Evolutionary conservation across 2,888 invertebrate species (phyloP).

Genomic region (Apocheima hispidaria): DNA sequence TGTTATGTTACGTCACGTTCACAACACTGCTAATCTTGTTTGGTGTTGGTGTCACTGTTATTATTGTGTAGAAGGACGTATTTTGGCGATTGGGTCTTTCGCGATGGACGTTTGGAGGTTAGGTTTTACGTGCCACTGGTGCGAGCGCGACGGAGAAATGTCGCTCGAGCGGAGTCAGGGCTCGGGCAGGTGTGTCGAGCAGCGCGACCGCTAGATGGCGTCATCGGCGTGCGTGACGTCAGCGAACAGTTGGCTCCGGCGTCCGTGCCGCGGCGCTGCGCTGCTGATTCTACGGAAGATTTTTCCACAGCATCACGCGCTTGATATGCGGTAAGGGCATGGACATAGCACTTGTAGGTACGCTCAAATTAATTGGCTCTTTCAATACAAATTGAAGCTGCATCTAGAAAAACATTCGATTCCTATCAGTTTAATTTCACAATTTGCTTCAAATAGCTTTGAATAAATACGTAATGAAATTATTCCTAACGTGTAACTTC

Average conservation of each 20-base stretch:
- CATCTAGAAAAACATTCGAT: neutral
- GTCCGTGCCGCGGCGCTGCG: conserved; percentile 81
- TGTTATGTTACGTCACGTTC: conserved; percentile 61
- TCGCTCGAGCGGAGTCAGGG: conserved; percentile 62
- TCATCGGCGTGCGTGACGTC: conserved; percentile 66
- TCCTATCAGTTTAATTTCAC: neutral
- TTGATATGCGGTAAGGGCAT: conserved; percentile 69
- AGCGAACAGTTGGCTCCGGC: conserved; percentile 72
- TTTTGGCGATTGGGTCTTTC: conserved; percentile 72
- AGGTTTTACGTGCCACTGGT: conserved; percentile 82
- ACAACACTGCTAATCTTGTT: conserved; percentile 61
- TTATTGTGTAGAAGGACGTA: conserved; percentile 65
- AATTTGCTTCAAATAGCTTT: neutral
- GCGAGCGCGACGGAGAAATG: conserved; percentile 82
- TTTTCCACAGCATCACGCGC: conserved; percentile 73
- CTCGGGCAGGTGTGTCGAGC: conserved; percentile 69
- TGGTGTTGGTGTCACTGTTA: conserved; percentile 67
- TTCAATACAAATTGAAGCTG: neutral
- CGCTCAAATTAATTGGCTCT: conserved; percentile 12
- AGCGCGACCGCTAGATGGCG: conserved; percentile 75
- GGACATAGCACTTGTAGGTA: conserved; percentile 57
- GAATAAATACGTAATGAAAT: neutral
- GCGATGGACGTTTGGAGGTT: conserved; percentile 81
- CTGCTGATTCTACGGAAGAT: conserved; percentile 82
- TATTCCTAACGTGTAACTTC: no score